These are phyloP conservation scores for Channa maculata DNA, from an alignment of 2,113 vertebrate species.

Conservation along the genomic window DNA sequence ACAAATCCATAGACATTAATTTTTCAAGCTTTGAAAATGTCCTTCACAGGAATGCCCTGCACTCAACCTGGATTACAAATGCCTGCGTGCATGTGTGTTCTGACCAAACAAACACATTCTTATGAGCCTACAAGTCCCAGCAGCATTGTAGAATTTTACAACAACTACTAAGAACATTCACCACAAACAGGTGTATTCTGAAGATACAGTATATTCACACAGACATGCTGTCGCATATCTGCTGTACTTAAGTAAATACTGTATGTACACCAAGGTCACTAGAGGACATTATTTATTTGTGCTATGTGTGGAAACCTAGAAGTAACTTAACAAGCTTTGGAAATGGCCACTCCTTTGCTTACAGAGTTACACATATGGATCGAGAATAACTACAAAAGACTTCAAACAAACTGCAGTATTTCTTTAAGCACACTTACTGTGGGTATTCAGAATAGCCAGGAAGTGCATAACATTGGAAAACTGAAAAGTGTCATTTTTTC, in stretches of 20 bases:
- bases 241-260: constrained; percentile 3
- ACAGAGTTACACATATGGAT: background rate
- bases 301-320: background rate
- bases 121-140: background rate
- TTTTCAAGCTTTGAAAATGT: constrained; percentile 78
- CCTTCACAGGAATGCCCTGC: constrained; percentile 55
- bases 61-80: constrained; percentile 17
- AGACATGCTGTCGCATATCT: background rate
- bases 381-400: background rate
- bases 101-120: constrained; percentile 26
- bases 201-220: background rate
- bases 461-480: constrained; percentile 29
- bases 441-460: constrained; percentile 35
- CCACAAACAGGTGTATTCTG: constrained; percentile 7
- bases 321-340: constrained; percentile 19
- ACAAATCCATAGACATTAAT: constrained; percentile 80
- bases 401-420: constrained; percentile 18
- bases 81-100: background rate
- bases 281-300: constrained; percentile 15
- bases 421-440: background rate
- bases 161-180: constrained; percentile 14
- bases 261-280: constrained; percentile 25
- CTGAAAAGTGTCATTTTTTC: constrained; percentile 37
- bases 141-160: constrained; percentile 20
- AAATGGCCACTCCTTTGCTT: constrained; percentile 17